Evolutionary conservation across 2,797 vertebrate genomes (phyloP).

Genomic region (Diplodus puntazzo): DNA sequence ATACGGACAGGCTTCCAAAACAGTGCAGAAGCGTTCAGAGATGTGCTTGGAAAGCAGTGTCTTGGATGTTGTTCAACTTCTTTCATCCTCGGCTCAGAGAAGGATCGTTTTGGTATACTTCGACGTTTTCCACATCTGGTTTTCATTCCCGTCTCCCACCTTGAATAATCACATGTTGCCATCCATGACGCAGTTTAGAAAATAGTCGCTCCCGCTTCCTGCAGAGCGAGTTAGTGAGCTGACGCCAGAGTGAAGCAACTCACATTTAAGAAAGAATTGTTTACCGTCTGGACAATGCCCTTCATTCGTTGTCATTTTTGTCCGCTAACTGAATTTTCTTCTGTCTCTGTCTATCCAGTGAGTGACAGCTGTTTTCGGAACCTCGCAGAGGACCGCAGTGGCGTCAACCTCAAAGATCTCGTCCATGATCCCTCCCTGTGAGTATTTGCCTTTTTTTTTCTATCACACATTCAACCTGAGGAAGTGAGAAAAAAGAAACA

Average conservation of each 20-base stretch:
- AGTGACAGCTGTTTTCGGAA: constrained; percentile 99
- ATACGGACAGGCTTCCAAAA: constrained; percentile 11
- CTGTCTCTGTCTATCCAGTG: constrained; percentile 86
- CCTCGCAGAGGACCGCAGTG: constrained; percentile 98
- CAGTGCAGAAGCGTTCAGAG: background rate
- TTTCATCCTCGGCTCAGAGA: constrained; percentile 17
- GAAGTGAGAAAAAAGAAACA: constrained; percentile 9
- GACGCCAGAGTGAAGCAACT: background rate
- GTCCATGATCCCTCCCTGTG: constrained; percentile 98
- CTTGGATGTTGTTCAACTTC: constrained; percentile 10
- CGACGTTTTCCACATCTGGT: constrained; percentile 15
- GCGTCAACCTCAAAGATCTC: constrained; percentile 99
- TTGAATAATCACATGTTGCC: background rate
- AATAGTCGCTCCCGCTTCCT: background rate
- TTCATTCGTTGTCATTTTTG: background rate
- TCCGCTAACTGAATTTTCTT: constrained; percentile 10
- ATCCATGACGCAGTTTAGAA: constrained; percentile 10
- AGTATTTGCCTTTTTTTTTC: constrained; percentile 81
- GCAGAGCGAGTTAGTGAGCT: background rate
- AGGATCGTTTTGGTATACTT: constrained; percentile 4
- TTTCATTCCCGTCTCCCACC: constrained; percentile 13
- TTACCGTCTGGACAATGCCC: background rate
- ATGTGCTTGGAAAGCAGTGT: background rate
- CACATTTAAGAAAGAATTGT: background rate
- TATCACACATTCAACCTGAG: background rate